phyloP scores from a whole-genome alignment of 1,140 invertebrate genomes.

The Bombus huntii region DNA sequence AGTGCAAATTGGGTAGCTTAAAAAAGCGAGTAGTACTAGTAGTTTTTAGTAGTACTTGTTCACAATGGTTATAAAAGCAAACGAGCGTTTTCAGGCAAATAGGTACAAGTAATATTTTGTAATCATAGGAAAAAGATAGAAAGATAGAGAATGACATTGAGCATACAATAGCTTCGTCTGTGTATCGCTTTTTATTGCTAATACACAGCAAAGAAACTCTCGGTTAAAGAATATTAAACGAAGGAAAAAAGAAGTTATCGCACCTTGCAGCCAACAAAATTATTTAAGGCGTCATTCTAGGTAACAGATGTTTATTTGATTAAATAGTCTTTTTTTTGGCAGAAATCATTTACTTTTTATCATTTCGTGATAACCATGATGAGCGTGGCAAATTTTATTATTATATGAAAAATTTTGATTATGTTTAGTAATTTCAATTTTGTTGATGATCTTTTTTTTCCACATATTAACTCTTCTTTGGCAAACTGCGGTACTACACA shows the following conservation, averaged over 20 bases:
- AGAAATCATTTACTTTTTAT: background rate
- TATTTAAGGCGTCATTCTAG: background rate
- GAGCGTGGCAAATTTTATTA: too few relatives aligned
- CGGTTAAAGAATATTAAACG: background rate
- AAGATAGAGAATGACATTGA: conserved; percentile 3
- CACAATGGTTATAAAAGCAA: background rate
- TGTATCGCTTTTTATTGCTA: background rate
- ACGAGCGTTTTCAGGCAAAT: background rate
- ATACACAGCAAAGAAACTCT: background rate
- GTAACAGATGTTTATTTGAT: background rate
- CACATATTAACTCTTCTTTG: background rate
- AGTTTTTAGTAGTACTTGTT: background rate
- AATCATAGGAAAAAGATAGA: background rate
- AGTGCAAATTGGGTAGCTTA: background rate
- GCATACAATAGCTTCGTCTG: background rate
- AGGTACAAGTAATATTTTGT: background rate
- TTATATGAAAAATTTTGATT: background rate
- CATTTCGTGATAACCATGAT: background rate
- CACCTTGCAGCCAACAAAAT: background rate
- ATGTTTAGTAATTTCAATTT: background rate
- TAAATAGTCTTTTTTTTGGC: background rate
- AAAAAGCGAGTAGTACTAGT: background rate
- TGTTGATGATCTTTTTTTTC: background rate
- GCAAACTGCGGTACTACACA: background rate
- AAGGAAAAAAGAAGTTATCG: background rate